Conservation (phyloP, 2,797 vertebrate species). For the Triplophysa bombifrons region DNA sequence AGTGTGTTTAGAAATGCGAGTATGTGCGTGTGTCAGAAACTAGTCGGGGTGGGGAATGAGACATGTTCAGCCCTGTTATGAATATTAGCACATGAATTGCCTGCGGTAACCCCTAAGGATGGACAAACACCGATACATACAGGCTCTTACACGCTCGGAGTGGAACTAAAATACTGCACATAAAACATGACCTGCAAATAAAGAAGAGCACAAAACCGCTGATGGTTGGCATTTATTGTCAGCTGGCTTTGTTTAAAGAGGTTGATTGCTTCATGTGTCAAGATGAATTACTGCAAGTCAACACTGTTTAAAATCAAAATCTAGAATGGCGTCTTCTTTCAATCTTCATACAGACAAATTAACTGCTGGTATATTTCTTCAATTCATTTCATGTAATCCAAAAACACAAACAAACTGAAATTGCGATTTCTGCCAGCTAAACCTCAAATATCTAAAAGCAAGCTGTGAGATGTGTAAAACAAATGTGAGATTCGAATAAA, state of each 20-base stretch:
- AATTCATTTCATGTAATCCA: too few species aligned
- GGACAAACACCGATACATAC: slow-evolving; percentile 44
- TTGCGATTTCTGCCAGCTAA: background rate
- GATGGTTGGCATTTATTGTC: background rate
- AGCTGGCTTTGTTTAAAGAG: slow-evolving; percentile 13
- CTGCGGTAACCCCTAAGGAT: slow-evolving; percentile 23
- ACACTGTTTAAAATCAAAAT: slow-evolving; percentile 5
- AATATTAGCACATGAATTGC: slow-evolving; percentile 25
- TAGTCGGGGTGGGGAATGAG: slow-evolving; percentile 12
- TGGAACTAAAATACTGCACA: background rate
- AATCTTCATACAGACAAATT: background rate
- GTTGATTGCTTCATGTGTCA: background rate
- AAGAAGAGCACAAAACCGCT: background rate
- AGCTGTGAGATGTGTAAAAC: background rate
- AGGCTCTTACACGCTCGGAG: slow-evolving; percentile 17
- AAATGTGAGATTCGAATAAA: background rate
- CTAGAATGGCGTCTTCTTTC: background rate
- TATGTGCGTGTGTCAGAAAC: background rate
- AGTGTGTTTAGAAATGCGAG: background rate
- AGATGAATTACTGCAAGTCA: background rate
- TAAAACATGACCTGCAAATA: background rate
- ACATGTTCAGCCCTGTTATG: slow-evolving; percentile 46
- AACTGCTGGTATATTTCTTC: background rate
- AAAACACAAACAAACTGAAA: background rate
- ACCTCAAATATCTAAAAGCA: background rate